A percentile compares a stretch with the other conserved stretches of the same genome.
Evolutionary conservation across 1,140 invertebrate genomes (phyloP).

Genomic region (Lepidurus apus): DNA sequence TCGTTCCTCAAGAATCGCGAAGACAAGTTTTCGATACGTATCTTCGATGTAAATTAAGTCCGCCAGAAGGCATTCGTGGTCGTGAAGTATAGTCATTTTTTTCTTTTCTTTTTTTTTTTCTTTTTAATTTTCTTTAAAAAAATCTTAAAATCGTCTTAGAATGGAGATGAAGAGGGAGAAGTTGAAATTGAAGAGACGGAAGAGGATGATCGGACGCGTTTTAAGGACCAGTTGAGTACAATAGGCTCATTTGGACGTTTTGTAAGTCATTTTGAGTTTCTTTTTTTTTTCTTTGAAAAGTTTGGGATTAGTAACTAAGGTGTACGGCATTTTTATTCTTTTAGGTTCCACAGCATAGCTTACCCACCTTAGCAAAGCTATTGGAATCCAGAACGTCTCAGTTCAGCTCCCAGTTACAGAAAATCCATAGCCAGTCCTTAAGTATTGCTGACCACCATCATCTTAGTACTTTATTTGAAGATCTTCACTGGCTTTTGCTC

Average conservation of each 20-base stretch:
- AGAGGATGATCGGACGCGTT: slow-evolving; percentile 63
- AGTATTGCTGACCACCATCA: slow-evolving; percentile 50
- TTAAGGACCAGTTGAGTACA: slow-evolving; percentile 61
- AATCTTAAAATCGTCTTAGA: background rate
- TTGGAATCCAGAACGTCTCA: slow-evolving; percentile 58
- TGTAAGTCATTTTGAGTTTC: slow-evolving; percentile 41
- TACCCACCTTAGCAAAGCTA: slow-evolving; percentile 55
- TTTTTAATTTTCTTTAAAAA: background rate
- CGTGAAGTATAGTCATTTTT: slow-evolving; percentile 43
- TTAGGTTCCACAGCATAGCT: slow-evolving; percentile 50
- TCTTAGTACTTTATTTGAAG: slow-evolving; percentile 66
- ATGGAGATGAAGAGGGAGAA: slow-evolving; percentile 39
- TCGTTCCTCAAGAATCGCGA: slow-evolving; percentile 53
- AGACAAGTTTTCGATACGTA: slow-evolving; percentile 70
- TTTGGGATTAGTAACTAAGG: background rate
- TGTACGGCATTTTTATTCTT: slow-evolving; percentile 33
- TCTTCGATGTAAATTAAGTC: slow-evolving; percentile 70
- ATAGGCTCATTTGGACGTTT: slow-evolving; percentile 55
- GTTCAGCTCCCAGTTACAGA: slow-evolving; percentile 58
- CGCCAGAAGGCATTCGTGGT: slow-evolving; percentile 68
- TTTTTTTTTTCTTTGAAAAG: slow-evolving; percentile 33
- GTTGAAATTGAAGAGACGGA: slow-evolving; percentile 63
- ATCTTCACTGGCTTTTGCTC: slow-evolving; percentile 81
- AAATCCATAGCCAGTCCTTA: slow-evolving; percentile 52
- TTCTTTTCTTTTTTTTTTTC: slow-evolving; percentile 23